A percentile compares a stretch with the other conserved stretches of the same genome.
These are phyloP conservation scores for Lucilia sericata DNA, from an alignment of 1,140 invertebrate species.

Conservation along the genomic window DNA sequence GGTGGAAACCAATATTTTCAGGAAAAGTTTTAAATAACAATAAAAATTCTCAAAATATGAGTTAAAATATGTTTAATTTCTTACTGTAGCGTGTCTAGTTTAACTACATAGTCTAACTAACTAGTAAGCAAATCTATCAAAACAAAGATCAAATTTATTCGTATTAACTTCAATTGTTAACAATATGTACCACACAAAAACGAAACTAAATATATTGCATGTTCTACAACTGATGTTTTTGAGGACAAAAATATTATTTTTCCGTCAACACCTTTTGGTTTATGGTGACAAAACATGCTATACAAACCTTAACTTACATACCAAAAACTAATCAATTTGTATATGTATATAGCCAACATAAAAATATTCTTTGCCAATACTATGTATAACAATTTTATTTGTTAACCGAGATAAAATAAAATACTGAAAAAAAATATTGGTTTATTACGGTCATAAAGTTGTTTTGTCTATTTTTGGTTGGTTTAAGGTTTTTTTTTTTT, in stretches of 20 bases:
- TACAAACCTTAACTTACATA: neutral
- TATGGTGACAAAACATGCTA: constrained; percentile 20
- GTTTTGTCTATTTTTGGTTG: neutral
- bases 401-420: neutral
- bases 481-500: too few relatives aligned
- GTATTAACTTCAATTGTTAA: neutral
- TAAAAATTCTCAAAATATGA: too few relatives aligned
- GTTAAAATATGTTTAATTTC: too few relatives aligned
- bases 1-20: too few relatives aligned
- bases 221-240: constrained; percentile 13
- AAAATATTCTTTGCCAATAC: neutral
- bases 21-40: too few relatives aligned
- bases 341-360: neutral
- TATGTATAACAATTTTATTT: neutral
- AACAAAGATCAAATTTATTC: neutral
- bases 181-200: neutral
- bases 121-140: too few relatives aligned
- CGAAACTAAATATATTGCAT: neutral
- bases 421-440: neutral
- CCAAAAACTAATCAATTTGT: too few relatives aligned
- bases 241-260: constrained; percentile 28
- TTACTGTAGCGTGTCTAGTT: neutral
- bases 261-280: constrained; percentile 26
- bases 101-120: too few relatives aligned
- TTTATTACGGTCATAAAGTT: constrained; percentile 7